Evolutionary conservation across 2,797 vertebrate species (phyloP), one percentile per base, ranked within the genome.

Genomic region (Girardinus metallicus): DNA sequence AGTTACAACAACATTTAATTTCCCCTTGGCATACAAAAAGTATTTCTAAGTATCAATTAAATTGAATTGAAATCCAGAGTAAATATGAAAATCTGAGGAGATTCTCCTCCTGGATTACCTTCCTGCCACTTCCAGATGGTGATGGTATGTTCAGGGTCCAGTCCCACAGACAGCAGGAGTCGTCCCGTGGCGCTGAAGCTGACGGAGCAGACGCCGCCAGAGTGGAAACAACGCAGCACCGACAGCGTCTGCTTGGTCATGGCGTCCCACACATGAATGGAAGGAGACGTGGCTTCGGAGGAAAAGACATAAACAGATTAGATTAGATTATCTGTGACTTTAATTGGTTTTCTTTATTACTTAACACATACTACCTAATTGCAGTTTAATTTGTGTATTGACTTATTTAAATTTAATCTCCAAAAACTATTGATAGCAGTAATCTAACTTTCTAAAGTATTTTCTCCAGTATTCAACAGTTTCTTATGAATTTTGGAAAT

Each of bases 41-140:
- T 34, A 62, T 18, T 34, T 62, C 29, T 34, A 34, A 62, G 31
- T 8, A 18, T 34, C 12, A 31, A 34, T 34, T 29, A 26, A 62
- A 62, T 2, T 34, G 13, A 31, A n/a, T n/a, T 29, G 55, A 62
- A 31, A 62, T 15, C 41, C n/a, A 11, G 12, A 71, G 31, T 0
- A 74, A 12, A 39, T 2, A 74, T 47, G 5, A n/a, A 36, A 6
- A 60, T n/a, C 0, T 12, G 1, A 53, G 3, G 23, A 18, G 18
- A 80, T 21, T 43, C 31, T 60, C 9, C 64, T 72, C 2, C 47
- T 51, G 39, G 39, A 34, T 70, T 95, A 99, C 99, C 99, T 98
- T 99, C 99, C 89, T 99, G 99, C 99, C 99, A 99, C 86, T 98
- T 99, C 99, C 99, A 99, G 93, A 99, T 97, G 93, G 98, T 98